Conservation (phyloP, 2,888 invertebrate species). For the Platycheirus albimanus region DNA sequence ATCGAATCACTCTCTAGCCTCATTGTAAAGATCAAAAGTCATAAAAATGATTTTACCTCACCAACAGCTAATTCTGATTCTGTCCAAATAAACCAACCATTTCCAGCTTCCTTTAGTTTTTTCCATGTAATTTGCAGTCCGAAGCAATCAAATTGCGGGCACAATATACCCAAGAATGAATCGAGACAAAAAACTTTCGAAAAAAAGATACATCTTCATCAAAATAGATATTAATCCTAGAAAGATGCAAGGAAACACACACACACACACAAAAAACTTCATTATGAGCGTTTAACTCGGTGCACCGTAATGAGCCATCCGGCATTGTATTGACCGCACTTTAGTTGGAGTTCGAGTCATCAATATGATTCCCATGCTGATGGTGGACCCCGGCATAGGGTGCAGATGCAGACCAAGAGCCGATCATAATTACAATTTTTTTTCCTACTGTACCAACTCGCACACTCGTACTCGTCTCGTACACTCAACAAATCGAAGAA, state of each 20-base stretch:
- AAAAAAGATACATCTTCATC: conserved; percentile 62
- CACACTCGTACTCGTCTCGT: too few relatives aligned
- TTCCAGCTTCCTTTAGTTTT: not conserved
- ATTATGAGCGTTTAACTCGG: conserved; percentile 56
- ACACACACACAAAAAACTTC: not conserved
- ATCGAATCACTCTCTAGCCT: conserved; percentile 9
- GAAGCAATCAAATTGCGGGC: conserved; percentile 40
- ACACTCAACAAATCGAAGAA: conserved; percentile 48
- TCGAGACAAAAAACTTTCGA: conserved; percentile 14
- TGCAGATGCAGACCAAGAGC: conserved; percentile 9
- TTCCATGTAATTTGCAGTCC: not conserved
- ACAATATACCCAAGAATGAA: conserved; percentile 32
- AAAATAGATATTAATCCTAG: conserved; percentile 46
- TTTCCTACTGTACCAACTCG: too few relatives aligned
- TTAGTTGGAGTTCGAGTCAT: conserved; percentile 18
- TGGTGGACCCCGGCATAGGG: not conserved
- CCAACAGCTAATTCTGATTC: not conserved
- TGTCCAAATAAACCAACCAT: conserved; percentile 12
- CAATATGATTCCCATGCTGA: conserved; percentile 44
- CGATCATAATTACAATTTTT: conserved; percentile 67
- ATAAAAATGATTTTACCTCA: conserved; percentile 37
- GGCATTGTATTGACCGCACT: conserved; percentile 24
- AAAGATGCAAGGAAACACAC: conserved; percentile 44
- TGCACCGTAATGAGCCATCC: conserved; percentile 57
- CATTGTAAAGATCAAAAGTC: conserved; percentile 39